Conservation (phyloP, 1,140 invertebrate species). For the Hestina assimilis region DNA sequence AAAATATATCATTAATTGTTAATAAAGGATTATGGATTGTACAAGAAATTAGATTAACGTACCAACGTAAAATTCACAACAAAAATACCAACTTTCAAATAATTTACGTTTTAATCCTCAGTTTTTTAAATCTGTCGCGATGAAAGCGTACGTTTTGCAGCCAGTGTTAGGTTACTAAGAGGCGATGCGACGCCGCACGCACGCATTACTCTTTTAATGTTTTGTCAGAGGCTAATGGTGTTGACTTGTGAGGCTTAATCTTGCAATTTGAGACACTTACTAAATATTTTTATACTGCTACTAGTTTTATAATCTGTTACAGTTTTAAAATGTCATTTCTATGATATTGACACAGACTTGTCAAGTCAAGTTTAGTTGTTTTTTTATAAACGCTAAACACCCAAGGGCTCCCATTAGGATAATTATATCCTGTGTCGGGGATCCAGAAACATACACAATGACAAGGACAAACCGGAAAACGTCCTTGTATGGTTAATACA, state of each 20-base stretch:
- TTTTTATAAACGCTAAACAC: too few species aligned
- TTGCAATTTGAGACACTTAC: constrained; percentile 40
- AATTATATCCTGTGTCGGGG: too few species aligned
- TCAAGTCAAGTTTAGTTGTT: too few species aligned
- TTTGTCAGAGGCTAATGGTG: constrained; percentile 43
- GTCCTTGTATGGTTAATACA: too few species aligned
- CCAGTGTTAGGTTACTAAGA: constrained; percentile 16
- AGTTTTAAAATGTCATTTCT: background rate
- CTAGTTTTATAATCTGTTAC: background rate
- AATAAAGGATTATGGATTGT: too few species aligned
- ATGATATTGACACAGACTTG: too few species aligned
- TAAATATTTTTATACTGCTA: background rate
- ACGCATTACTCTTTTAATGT: constrained; percentile 13
- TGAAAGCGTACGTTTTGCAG: background rate
- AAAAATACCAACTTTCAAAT: background rate
- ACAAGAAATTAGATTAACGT: too few species aligned
- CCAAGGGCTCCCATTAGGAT: too few species aligned
- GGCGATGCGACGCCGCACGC: constrained; percentile 7
- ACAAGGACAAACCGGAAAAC: too few species aligned
- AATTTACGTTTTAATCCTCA: background rate
- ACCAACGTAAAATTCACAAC: background rate
- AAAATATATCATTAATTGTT: too few species aligned
- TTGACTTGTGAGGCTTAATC: constrained; percentile 30
- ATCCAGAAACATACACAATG: too few species aligned
- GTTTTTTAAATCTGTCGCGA: background rate